These are phyloP conservation scores for Caenorhabditis brenneri DNA, from an alignment of 1,140 invertebrate genomes.

Conservation along the genomic window DNA sequence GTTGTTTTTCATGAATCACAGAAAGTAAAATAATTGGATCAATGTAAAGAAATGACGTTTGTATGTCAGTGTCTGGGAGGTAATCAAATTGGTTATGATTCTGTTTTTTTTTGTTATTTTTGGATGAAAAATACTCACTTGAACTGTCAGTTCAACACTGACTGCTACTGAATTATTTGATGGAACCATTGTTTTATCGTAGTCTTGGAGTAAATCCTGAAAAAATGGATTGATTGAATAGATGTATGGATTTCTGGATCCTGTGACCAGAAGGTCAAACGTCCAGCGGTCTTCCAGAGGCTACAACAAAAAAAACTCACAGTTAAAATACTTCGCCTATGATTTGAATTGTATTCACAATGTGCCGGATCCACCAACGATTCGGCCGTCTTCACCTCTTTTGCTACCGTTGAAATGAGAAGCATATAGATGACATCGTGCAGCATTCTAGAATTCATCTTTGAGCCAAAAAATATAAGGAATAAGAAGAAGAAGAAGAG, in stretches of 20 bases:
- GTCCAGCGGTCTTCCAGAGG: no score
- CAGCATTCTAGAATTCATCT: constrained; percentile 21
- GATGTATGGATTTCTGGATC: no score
- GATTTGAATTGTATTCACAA: constrained; percentile 61
- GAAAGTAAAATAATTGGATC: background rate
- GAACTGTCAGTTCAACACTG: constrained; percentile 67
- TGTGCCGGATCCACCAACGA: background rate
- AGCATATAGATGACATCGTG: constrained; percentile 42
- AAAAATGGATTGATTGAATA: constrained; percentile 46
- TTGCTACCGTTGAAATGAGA: constrained; percentile 16
- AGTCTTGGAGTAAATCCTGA: constrained; percentile 62
- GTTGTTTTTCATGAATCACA: background rate
- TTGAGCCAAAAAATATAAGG: background rate
- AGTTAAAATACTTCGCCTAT: constrained; percentile 62
- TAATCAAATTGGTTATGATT: background rate
- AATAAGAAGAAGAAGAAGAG: background rate
- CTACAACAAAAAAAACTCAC: background rate
- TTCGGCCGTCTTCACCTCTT: background rate
- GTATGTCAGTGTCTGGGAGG: background rate
- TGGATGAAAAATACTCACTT: constrained; percentile 39
- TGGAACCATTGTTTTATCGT: constrained; percentile 70
- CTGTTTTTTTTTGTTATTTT: background rate
- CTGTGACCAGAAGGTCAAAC: no score
- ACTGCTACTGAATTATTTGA: constrained; percentile 67
- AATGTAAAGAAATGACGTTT: background rate